Evolutionary conservation across 2,797 vertebrate species (phyloP), one percentile per base, ranked within the genome.

Genomic region (Melanotaenia boesemani): DNA sequence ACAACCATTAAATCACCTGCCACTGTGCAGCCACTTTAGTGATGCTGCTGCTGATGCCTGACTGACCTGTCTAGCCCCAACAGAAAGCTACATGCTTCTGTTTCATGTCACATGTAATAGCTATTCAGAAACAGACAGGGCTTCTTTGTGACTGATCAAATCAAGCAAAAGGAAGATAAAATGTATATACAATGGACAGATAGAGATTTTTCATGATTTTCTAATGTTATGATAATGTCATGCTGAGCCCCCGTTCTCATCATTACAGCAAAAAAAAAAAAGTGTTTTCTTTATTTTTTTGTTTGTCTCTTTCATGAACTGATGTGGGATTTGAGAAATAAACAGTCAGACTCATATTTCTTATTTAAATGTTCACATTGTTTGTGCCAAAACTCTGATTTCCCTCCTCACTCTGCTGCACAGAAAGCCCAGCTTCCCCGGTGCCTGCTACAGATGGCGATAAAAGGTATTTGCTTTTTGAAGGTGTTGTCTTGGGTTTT

Each of bases 1-100:
- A 94, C 91, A 92, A 88, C 90, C 90, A 90, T 92, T 93, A 93
- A 92, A 92, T 94, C 93, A 91, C 90, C 91, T 94, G 91, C 88
- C 90, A 92, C 56, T 7, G 79, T 77, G 75, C 72, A 81, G 86
- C 77, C 82, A 78, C 87, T 88, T 80, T 82, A 81, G 86, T 86
- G 89, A 87, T 86, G 83, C 80, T n/a, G 65, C 89, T 64, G 81
- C 72, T 88, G 86, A 86, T 84, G 82, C 87, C 85, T 81, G 82
- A 79, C 82, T 72, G 82, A 86, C 85, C 85, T 44, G 41, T 76
- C 83, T 18, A 62, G 83, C 75, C 78, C 74, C 74, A 37, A 55
- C 82, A 69, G 63, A 36, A 26, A 22, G 58, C 50, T 63, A 36
- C 85, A 79, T 75, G 83, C 84, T 79, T 90, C 84, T 90, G 86